Evolutionary conservation across 2,113 vertebrate genomes (phyloP), one percentile per base, ranked within the genome.

Genomic region (Alligator sinensis): DNA sequence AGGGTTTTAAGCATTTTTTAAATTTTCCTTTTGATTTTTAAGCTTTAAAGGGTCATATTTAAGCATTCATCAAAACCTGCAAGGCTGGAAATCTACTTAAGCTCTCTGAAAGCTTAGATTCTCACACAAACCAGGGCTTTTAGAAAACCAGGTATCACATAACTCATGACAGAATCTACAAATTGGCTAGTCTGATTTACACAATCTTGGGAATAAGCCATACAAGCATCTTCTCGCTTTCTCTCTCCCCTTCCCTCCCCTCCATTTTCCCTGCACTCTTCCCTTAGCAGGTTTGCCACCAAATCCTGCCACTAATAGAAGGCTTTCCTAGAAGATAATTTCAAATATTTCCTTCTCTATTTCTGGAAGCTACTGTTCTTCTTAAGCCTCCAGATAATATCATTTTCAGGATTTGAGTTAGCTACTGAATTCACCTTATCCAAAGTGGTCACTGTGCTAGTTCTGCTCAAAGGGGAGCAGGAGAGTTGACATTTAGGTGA

Each of bases 41-140:
- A 64, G 77, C 81, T 38, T 80, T 64, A 77, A 64, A 58, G 30
- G 86, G 87, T 86, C 47, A 9, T 57, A 91, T 96, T 70, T 87
- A 92, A 88, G 63, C 12, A 66, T 94, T 24, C 4, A 28, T 61
- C 77, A 82, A 47, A 11, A 66, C 77, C 28, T 4, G 14, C 2
- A 9, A 1, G 25, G 11, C 18, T 34, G 82, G 12, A 91, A 4
- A 15, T 22, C 87, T 89, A 88, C 34, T 57, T 22, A 59, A 68
- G 22, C 11, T 62, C 24, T 61, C 24, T 62, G 58, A 14, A 82
- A 58, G 63, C 77, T 66, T 4, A 82, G 25, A 63, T 70, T 38
- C 21, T 75, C 77, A n/a, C 47, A 60, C 21, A 59, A 14, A 81
- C 14, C 8, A 63, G 54, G 82, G 12, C 25, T 90, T 75, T 82